A percentile compares a stretch with the other conserved stretches of the same genome.
Conservation (phyloP, 1,140 invertebrate genomes). For the Reticulitermes speratus region DNA sequence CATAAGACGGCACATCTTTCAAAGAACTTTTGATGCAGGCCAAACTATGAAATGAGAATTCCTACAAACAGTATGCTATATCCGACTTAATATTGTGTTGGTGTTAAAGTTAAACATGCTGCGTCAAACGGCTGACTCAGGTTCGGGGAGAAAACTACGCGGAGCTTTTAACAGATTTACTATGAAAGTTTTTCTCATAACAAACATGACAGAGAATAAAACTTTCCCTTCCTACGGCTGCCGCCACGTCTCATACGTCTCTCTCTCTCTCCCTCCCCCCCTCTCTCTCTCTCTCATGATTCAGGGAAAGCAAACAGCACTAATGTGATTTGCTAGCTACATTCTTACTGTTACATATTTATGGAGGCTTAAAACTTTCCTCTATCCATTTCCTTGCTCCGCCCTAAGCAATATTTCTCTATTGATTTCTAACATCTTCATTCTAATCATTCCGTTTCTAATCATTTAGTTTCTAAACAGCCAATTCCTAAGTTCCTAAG, state of each 20-base stretch:
- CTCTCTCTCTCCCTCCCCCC: no score
- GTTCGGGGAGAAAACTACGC: not conserved
- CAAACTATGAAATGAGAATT: no score
- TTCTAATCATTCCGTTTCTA: not conserved
- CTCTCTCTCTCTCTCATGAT: not conserved
- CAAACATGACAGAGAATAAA: conserved; percentile 24
- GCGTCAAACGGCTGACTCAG: not conserved
- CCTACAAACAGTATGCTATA: not conserved
- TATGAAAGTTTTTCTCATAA: conserved; percentile 21
- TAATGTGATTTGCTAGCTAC: not conserved
- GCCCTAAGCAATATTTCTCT: not conserved
- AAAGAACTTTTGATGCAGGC: no score
- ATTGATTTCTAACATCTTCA: not conserved
- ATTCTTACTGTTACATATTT: not conserved
- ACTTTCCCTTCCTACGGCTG: conserved; percentile 11
- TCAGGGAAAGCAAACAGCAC: not conserved
- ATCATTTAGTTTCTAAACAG: no score
- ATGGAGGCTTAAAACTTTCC: conserved; percentile 4
- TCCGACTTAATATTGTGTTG: not conserved
- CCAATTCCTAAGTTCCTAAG: no score
- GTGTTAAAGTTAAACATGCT: not conserved
- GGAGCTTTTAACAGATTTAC: conserved; percentile 22
- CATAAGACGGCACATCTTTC: no score
- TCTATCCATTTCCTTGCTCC: not conserved
- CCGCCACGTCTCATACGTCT: not conserved